Evolutionary conservation across 2,113 vertebrate species (phyloP).

Genomic region (Siniperca chuatsi): DNA sequence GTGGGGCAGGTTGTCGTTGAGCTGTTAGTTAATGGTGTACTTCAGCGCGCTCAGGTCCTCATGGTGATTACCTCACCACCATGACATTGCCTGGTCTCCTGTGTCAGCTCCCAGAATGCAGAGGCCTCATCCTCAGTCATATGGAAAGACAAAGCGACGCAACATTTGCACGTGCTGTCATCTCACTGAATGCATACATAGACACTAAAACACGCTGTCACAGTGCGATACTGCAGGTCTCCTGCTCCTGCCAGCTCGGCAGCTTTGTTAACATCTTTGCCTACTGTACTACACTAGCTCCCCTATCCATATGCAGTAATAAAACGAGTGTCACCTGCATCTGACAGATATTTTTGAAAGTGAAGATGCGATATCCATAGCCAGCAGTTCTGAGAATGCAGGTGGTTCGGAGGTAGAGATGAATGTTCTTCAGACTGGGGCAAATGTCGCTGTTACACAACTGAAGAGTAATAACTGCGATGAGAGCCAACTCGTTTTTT

Average conservation of each 20-base stretch:
- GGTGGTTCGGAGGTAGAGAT: slow-evolving; percentile 67
- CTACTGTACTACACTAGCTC: slow-evolving; percentile 25
- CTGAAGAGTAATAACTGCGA: slow-evolving; percentile 72
- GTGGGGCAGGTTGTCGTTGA: slow-evolving; percentile 28
- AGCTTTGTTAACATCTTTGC: slow-evolving; percentile 47
- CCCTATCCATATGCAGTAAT: slow-evolving; percentile 33
- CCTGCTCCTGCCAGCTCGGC: slow-evolving; percentile 33
- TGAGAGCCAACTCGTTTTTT: slow-evolving; percentile 52
- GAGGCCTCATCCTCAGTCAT: slow-evolving; percentile 16
- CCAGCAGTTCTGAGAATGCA: slow-evolving; percentile 67
- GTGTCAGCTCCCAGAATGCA: slow-evolving; percentile 57
- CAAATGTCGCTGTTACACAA: slow-evolving; percentile 74
- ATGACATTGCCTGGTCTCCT: slow-evolving; percentile 27
- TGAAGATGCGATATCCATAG: slow-evolving; percentile 43
- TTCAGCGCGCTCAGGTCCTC: slow-evolving; percentile 1
- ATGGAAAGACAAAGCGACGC: slow-evolving; percentile 25
- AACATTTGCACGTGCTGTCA: slow-evolving; percentile 32
- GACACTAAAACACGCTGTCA: slow-evolving; percentile 26
- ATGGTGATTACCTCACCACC: slow-evolving; percentile 58
- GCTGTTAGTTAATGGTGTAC: slow-evolving; percentile 38
- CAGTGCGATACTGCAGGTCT: slow-evolving; percentile 24
- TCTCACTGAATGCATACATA: slow-evolving; percentile 15
- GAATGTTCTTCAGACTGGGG: slow-evolving; percentile 66
- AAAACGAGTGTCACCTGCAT: slow-evolving; percentile 45
- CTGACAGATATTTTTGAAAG: slow-evolving; percentile 55